A percentile compares a stretch with the other conserved stretches of the same genome.
phyloP scores from a whole-genome alignment of 2,113 vertebrate genomes.

The Etheostoma cragini region DNA sequence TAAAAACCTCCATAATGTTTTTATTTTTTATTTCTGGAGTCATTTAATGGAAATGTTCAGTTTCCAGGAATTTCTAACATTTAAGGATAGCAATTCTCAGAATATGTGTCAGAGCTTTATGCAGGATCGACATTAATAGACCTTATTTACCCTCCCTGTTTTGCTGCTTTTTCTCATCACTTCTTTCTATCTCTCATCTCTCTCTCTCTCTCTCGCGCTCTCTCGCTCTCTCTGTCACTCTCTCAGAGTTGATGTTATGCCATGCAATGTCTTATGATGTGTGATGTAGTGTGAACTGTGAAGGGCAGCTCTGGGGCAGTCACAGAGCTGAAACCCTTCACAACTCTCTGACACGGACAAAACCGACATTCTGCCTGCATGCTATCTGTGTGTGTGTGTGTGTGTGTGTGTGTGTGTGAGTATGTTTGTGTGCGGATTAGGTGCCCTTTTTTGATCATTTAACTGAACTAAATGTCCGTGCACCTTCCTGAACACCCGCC shows the following conservation, averaged over 20 bases:
- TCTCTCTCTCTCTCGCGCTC: background rate
- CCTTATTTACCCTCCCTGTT: background rate
- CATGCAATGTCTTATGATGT: conserved; percentile 41
- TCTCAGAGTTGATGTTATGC: conserved; percentile 28
- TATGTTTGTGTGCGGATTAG: background rate
- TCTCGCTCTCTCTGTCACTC: background rate
- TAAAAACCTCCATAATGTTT: background rate
- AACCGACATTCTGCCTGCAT: conserved; percentile 5
- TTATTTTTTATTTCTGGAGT: background rate
- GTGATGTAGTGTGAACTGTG: conserved; percentile 47
- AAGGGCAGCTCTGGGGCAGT: conserved; percentile 40
- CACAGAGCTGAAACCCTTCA: conserved; percentile 37
- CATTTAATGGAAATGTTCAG: too few relatives aligned
- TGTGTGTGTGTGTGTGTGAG: background rate
- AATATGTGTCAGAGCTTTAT: background rate
- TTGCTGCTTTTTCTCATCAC: background rate
- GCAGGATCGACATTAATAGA: background rate
- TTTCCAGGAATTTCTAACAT: background rate
- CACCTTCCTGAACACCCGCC: background rate
- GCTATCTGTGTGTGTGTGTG: background rate
- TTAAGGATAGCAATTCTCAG: background rate
- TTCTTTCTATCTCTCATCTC: background rate
- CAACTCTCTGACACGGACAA: conserved; percentile 29
- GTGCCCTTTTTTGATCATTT: conserved; percentile 28
- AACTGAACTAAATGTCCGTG: background rate